Base-by-base conservation (phyloP, 2,797 vertebrate species). In the Gymnopithys bicolor region DNA sequence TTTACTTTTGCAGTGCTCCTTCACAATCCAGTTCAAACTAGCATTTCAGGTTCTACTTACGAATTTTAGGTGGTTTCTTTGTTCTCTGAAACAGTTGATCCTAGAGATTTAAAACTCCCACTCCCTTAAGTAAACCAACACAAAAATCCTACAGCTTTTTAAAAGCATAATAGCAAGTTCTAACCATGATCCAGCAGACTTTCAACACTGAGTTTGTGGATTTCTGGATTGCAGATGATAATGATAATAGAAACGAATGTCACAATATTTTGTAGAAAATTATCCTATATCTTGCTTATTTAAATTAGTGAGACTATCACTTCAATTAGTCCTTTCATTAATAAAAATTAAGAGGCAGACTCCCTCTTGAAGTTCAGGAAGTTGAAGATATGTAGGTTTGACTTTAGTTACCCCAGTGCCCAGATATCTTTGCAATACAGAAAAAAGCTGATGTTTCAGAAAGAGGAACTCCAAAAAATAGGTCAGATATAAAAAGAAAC, bases 401-500 rank as follows among this genome's bases (percentile, higher is more conserved):
- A 53, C 16, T 81, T 84, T 1, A 85, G 51, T 25, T 49, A 73
- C 30, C 28, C 28, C 33, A 14, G 45, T 45, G 18, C 55, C 45
- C 73, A 84, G 45, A 67, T 11, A 90, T 6, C 17, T 60, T 2
- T 71, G 39, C 52, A 73, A 73, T 11, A 30, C 19, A 70, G 68
- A 58, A 84, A 84, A 74, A 82, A 84, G 6, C 19, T 86, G 35
- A 84, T 35, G 19, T 25, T 80, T 79, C 73, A 67, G 1, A 13
- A 89, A 83, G 35, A 92, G 11, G 30, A 92, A 88, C 15, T 74
- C 48, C 4, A 73, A 86, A 84, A 94, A 95, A 84, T 39, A 93
- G 94, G 94, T 84, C 85, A 91, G 84, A 59, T 93, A 94, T 92
- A 96, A 96, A 96, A 96, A 92, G 87, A 92, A 94, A 67, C 28